These are phyloP conservation scores for Darevskia nairensis DNA, from an alignment of 2,797 vertebrate genomes.

Conservation along the genomic window DNA sequence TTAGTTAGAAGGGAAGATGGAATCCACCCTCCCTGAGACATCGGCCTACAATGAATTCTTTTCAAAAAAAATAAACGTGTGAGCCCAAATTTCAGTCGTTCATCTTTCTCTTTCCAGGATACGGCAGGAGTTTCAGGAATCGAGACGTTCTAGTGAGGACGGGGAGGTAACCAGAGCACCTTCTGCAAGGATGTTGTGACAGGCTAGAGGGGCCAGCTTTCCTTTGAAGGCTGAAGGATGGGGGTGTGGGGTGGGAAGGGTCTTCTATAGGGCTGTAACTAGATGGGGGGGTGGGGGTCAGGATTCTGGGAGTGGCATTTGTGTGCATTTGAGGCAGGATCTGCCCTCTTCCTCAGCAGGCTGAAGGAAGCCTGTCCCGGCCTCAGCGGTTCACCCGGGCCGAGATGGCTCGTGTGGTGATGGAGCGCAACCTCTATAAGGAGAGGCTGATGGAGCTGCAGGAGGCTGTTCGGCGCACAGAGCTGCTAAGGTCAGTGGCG, in stretches of 20 bases:
- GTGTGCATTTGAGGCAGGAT: not conserved
- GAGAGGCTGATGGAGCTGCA: constrained; percentile 88
- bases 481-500: constrained; percentile 49
- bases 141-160: constrained; percentile 42
- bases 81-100: not conserved
- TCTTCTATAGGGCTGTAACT: too few species aligned
- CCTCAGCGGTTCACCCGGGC: constrained; percentile 84
- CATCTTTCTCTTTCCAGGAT: constrained; percentile 31
- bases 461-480: constrained; percentile 74
- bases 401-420: constrained; percentile 89
- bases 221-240: not conserved
- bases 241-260: too few species aligned
- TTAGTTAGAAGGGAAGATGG: too few species aligned
- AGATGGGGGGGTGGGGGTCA: not conserved
- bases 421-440: constrained; percentile 92
- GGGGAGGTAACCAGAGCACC: constrained; percentile 42
- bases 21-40: not conserved
- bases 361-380: constrained; percentile 69
- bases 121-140: constrained; percentile 50
- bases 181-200: not conserved
- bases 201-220: too few species aligned
- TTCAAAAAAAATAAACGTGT: too few species aligned
- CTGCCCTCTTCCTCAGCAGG: constrained; percentile 54
- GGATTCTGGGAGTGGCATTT: too few species aligned
- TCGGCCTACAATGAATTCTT: not conserved